phyloP scores from a whole-genome alignment of 2,888 invertebrate species.

The Protodeltote pygarga region DNA sequence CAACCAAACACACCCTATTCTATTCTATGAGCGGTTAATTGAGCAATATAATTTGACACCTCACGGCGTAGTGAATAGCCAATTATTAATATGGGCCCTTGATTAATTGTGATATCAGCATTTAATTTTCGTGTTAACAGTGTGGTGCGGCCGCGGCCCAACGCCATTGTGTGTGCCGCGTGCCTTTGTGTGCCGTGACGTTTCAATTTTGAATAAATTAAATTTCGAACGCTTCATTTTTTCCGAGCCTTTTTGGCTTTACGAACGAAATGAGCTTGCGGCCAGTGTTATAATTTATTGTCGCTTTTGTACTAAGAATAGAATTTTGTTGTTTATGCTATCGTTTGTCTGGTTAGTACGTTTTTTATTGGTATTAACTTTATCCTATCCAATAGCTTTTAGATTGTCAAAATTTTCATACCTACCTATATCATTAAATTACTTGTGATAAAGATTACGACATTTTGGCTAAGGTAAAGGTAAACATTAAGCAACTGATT shows the following conservation, averaged over 20 bases:
- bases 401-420: conserved; percentile 10
- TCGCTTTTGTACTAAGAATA: conserved; percentile 74
- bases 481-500: conserved; percentile 18
- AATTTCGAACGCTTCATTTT: conserved; percentile 87
- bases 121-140: conserved; percentile 87
- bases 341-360: conserved; percentile 48
- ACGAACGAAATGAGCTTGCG: conserved; percentile 74
- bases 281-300: conserved; percentile 82
- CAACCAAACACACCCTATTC: conserved; percentile 79
- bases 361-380: conserved; percentile 51
- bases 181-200: conserved; percentile 84
- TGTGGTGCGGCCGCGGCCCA: conserved; percentile 61
- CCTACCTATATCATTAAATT: conserved; percentile 21
- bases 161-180: conserved; percentile 79
- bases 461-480: conserved; percentile 14
- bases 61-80: conserved; percentile 84
- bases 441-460: conserved; percentile 16
- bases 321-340: conserved; percentile 69
- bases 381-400: conserved; percentile 15
- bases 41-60: conserved; percentile 87
- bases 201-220: conserved; percentile 87
- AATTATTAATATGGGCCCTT: conserved; percentile 86
- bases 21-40: conserved; percentile 83
- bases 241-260: conserved; percentile 73
- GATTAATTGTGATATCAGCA: conserved; percentile 87